Evolutionary conservation across 2,113 vertebrate genomes (phyloP), one percentile per base, ranked within the genome.

Genomic region (Hiodon alosoides): DNA sequence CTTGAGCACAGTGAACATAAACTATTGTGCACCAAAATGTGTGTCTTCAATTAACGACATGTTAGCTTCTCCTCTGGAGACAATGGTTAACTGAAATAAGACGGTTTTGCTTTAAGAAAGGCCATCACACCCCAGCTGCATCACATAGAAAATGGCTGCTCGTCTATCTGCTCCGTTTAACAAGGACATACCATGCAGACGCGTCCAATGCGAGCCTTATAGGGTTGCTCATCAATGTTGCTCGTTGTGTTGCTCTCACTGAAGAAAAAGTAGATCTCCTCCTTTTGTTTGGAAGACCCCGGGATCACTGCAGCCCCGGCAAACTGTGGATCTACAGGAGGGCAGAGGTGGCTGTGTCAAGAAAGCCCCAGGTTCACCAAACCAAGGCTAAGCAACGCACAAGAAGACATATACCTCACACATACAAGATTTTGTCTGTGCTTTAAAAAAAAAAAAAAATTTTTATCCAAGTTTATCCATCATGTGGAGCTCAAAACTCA

Each of bases 191-290:
- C 91, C 86, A 85, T 91, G 83, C 93, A 94, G 77, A 94, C 81
- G 0, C 93, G 86, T 4, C 91, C 91, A 0, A 94, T 89, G n/a
- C 87, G 88, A 1, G 91, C 90, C 76, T 84, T 82, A 84, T 86
- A 90, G 0, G 90, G 92, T 66, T 94, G 90, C 76, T 91, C 90
- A 4, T 93, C 91, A 78, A 90, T 77, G 53, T 79, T 72, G 52
- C 86, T 88, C 0, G 89, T 88, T 54, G 85, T 86, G 83, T 94
- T 92, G 76, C 90, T 13, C 78, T 93, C 92, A 0, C 87, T 93
- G 85, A 93, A 94, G 86, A 94, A 92, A 84, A 94, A 91, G 76
- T 92, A 93, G 52, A 93, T 89, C 81, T 93, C 92, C 16, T 92
- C 89, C 74, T 90, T 90, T 80, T 71, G 75, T 74, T 86, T 88